These are phyloP conservation scores for Pogonocichla stellata DNA, from an alignment of 2,113 vertebrate species.

Conservation along the genomic window DNA sequence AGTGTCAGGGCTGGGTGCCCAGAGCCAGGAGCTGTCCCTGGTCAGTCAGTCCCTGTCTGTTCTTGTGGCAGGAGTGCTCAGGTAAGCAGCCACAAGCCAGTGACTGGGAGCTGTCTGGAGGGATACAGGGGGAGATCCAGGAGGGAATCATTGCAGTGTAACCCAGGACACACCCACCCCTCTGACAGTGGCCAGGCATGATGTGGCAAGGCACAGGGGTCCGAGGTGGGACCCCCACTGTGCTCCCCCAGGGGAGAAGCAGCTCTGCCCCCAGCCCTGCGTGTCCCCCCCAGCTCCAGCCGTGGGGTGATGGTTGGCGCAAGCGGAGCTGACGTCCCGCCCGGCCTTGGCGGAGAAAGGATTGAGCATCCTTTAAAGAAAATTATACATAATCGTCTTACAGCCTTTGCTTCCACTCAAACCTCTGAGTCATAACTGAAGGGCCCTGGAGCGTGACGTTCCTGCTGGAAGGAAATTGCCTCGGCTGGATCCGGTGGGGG, in stretches of 20 bases:
- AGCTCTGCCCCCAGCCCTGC: not conserved
- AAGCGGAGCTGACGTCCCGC: slow-evolving; percentile 21
- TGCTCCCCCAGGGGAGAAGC: not conserved
- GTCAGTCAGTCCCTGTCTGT: not conserved
- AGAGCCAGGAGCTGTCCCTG: not conserved
- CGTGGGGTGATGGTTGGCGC: not conserved
- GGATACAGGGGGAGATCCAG: accelerated
- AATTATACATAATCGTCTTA: slow-evolving; percentile 53
- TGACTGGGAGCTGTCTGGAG: accelerated
- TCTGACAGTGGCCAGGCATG: not conserved
- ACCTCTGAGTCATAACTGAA: slow-evolving; percentile 66
- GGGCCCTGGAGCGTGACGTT: slow-evolving; percentile 58
- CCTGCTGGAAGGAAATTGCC: slow-evolving; percentile 60
- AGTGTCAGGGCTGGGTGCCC: not conserved
- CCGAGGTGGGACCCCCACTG: accelerated
- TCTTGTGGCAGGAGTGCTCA: accelerated
- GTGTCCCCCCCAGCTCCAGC: not conserved
- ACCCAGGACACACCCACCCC: not conserved
- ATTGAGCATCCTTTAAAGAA: slow-evolving; percentile 60
- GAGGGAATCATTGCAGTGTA: not conserved
- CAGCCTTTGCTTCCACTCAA: slow-evolving; percentile 29
- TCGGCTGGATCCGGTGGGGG: not conserved
- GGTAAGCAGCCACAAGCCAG: not conserved
- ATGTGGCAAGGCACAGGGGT: not conserved
- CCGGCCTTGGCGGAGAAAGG: slow-evolving; percentile 12